These are phyloP conservation scores for Anneissia japonica DNA, from an alignment of 35 echinoderm and acorn worm species.

Conservation along the genomic window DNA sequence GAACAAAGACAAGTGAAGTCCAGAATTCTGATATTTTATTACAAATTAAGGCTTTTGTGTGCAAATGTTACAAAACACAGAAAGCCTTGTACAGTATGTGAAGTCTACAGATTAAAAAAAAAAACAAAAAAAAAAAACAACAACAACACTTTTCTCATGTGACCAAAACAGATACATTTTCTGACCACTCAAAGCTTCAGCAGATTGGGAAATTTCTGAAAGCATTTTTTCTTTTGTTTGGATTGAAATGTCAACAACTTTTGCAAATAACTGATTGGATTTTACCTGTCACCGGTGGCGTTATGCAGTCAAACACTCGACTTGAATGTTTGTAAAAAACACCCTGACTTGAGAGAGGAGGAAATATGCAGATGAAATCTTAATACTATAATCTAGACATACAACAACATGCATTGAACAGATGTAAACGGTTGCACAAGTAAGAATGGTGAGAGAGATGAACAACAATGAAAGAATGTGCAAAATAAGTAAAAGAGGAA, in stretches of 20 bases:
- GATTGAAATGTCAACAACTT: background rate
- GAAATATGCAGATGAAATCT: background rate
- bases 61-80: background rate
- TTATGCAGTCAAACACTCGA: background rate
- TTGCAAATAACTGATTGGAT: background rate
- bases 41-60: background rate
- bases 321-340: background rate
- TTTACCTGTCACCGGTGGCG: background rate
- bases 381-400: background rate
- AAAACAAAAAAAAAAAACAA: too few species aligned
- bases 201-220: background rate
- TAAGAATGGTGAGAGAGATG: background rate
- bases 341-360: conserved; percentile 1
- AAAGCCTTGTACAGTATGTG: background rate
- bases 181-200: background rate
- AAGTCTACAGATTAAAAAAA: background rate
- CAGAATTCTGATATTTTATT: background rate
- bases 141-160: background rate
- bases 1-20: background rate
- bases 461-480: background rate
- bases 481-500: background rate
- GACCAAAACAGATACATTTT: conserved; percentile 1
- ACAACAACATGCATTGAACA: background rate
- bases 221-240: background rate
- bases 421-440: background rate